These are phyloP conservation scores for Druceiella hillmani DNA, from an alignment of 2,888 invertebrate species.

Conservation along the genomic window DNA sequence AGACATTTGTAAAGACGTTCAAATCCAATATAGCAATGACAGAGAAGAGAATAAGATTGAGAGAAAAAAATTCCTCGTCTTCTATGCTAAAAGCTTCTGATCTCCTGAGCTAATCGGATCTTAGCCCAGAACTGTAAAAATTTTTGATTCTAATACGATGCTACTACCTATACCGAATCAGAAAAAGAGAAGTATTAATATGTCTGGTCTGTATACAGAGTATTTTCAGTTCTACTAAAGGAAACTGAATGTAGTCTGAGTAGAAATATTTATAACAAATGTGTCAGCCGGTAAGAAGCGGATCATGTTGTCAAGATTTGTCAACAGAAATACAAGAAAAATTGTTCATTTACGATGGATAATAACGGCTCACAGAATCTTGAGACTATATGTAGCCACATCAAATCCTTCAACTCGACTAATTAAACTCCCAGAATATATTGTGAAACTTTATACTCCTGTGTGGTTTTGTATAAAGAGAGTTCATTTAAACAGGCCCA, in stretches of 20 bases:
- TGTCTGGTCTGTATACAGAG: conserved; percentile 12
- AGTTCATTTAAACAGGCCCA: no score
- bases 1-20: not conserved
- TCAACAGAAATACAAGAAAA: conserved; percentile 19
- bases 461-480: conserved; percentile 21
- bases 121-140: no score
- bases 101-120: no score
- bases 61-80: no score
- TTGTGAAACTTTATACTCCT: conserved; percentile 22
- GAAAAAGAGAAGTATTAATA: not conserved
- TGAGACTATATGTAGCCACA: conserved; percentile 20
- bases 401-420: conserved; percentile 15
- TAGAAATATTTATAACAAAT: conserved; percentile 23
- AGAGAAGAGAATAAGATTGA: no score
- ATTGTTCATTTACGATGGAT: conserved; percentile 22
- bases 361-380: conserved; percentile 22
- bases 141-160: no score
- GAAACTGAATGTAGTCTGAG: conserved; percentile 13
- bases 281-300: conserved; percentile 12
- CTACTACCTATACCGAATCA: no score
- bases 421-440: conserved; percentile 12
- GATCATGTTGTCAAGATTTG: conserved; percentile 16
- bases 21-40: no score
- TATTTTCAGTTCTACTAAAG: conserved; percentile 6
- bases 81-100: no score